Evolutionary conservation across 2,797 vertebrate genomes (phyloP).

Genomic region (Enteromius thamalakanensis): DNA sequence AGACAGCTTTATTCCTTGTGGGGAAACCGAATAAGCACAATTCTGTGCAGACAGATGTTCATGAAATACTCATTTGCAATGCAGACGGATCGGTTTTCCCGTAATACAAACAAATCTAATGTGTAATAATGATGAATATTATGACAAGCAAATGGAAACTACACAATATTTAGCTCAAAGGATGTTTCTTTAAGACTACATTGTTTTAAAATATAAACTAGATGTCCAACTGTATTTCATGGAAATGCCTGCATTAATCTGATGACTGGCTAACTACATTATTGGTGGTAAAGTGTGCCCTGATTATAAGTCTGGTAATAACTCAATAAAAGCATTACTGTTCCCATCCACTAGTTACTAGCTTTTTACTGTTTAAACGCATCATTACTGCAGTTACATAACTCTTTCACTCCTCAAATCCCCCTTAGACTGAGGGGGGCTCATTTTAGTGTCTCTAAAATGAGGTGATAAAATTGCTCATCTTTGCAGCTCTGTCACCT

Average conservation of each 20-base stretch:
- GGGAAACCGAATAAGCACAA: constrained; percentile 4
- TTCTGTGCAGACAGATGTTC: constrained; percentile 26
- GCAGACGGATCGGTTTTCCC: neutral
- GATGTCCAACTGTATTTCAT: neutral
- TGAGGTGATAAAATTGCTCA: constrained; percentile 34
- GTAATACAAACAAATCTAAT: constrained; percentile 10
- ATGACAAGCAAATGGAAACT: constrained; percentile 26
- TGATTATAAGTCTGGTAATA: neutral
- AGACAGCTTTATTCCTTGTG: constrained; percentile 7
- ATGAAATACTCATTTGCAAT: neutral
- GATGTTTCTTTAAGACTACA: neutral
- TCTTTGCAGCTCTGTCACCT: constrained; percentile 35
- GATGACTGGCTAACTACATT: neutral
- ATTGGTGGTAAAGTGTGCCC: neutral
- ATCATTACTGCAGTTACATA: constrained; percentile 38
- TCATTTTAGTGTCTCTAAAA: constrained; percentile 51
- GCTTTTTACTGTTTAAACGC: constrained; percentile 4
- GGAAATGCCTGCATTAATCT: neutral
- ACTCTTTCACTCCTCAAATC: constrained; percentile 60
- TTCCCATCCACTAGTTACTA: neutral
- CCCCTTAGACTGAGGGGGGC: constrained; percentile 65
- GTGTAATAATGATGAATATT: constrained; percentile 2
- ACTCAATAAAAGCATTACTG: neutral
- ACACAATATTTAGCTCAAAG: neutral
- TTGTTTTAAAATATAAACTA: constrained; percentile 7